Evolutionary conservation across 2,888 invertebrate species (phyloP).

Genomic region (Pinctada fucata): DNA sequence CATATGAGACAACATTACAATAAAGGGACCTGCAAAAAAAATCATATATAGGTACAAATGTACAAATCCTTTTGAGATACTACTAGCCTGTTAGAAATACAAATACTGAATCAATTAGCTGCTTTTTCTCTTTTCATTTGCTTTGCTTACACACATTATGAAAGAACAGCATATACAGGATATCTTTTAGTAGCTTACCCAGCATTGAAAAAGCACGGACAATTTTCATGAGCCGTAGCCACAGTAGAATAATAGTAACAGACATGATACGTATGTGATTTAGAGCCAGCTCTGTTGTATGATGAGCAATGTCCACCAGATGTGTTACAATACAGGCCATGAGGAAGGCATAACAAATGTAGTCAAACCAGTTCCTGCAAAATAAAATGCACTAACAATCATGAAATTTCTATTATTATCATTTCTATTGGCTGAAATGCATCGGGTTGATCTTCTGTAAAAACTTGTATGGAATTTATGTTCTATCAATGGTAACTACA

Average conservation of each 20-base stretch:
- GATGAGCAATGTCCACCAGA: constrained; percentile 65
- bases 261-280: constrained; percentile 73
- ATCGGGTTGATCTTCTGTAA: too few species aligned
- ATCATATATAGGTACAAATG: not conserved
- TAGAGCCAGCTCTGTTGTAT: constrained; percentile 64
- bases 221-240: constrained; percentile 74
- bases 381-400: not conserved
- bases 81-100: too few species aligned
- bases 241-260: constrained; percentile 72
- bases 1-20: constrained; percentile 75
- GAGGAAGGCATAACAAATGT: constrained; percentile 71
- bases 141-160: not conserved
- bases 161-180: not conserved
- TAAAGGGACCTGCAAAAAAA: constrained; percentile 72
- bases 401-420: too few species aligned
- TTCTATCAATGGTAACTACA: too few species aligned
- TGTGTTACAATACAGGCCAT: constrained; percentile 68
- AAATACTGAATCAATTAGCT: too few species aligned
- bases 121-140: not conserved
- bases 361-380: constrained; percentile 75
- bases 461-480: too few species aligned
- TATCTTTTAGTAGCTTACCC: constrained; percentile 54
- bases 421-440: too few species aligned
- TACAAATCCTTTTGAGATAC: too few species aligned
- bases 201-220: constrained; percentile 70